These are phyloP conservation scores for Gasteruption jaculator DNA, from an alignment of 2,888 invertebrate genomes.

Conservation along the genomic window DNA sequence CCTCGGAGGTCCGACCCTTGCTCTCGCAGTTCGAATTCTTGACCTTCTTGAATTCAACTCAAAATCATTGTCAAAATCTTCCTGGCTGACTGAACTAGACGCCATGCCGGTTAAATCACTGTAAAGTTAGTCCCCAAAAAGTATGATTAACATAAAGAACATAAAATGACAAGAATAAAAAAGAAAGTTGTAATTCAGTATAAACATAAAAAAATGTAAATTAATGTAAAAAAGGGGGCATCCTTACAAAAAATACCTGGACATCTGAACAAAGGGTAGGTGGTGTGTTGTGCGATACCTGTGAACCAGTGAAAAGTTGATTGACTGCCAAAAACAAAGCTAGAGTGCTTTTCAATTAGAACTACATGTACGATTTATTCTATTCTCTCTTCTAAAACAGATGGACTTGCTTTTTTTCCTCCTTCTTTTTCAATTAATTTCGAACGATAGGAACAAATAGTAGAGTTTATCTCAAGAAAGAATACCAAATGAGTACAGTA, in stretches of 20 bases:
- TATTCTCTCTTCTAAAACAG: no score
- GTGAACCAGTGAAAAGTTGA: no score
- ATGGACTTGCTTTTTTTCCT: no score
- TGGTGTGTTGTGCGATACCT: slow-evolving; percentile 32
- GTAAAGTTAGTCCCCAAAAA: slow-evolving; percentile 16
- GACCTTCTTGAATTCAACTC: slow-evolving; percentile 55
- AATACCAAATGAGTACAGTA: no score
- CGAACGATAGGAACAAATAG: no score
- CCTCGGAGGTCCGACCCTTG: slow-evolving; percentile 43
- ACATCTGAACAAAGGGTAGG: slow-evolving; percentile 42
- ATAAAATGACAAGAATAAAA: not conserved
- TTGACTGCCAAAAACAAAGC: no score
- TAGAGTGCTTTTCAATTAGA: no score
- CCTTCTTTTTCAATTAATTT: no score
- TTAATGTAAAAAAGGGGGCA: slow-evolving; percentile 24
- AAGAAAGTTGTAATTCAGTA: no score
- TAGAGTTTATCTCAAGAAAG: no score
- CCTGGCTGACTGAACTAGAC: slow-evolving; percentile 60
- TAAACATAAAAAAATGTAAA: slow-evolving; percentile 18
- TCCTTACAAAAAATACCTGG: slow-evolving; percentile 45
- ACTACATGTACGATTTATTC: no score
- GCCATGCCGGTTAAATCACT: slow-evolving; percentile 53
- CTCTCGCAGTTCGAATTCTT: slow-evolving; percentile 54
- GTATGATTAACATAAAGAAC: slow-evolving; percentile 4
- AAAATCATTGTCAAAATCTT: slow-evolving; percentile 58